A percentile compares a stretch with the other conserved stretches of the same genome.
phyloP scores from a whole-genome alignment of 2,797 vertebrate genomes.

The Etheostoma perlongum region DNA sequence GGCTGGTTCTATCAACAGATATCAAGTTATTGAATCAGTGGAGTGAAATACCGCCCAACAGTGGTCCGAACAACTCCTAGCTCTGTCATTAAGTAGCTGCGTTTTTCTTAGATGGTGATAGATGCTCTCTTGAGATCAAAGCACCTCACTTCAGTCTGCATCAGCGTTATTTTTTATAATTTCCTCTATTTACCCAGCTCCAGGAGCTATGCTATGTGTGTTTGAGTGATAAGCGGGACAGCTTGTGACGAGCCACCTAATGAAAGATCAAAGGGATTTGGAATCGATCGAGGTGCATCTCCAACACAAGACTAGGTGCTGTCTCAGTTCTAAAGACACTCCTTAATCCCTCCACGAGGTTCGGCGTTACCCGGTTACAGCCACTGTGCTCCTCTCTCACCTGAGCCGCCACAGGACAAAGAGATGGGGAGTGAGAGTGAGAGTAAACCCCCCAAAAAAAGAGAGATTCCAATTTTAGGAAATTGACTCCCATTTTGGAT shows the following conservation, averaged over 20 bases:
- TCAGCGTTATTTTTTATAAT: constrained; percentile 32
- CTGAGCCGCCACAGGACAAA: constrained; percentile 54
- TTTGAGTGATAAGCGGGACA: constrained; percentile 50
- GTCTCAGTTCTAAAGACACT: constrained; percentile 51
- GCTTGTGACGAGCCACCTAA: constrained; percentile 67
- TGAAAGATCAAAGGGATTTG: constrained; percentile 72
- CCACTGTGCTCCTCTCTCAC: constrained; percentile 43
- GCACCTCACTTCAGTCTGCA: constrained; percentile 33
- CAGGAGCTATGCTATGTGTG: constrained; percentile 7
- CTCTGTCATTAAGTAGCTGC: constrained; percentile 25
- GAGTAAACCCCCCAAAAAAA: constrained; percentile 29
- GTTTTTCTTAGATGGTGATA: constrained; percentile 32
- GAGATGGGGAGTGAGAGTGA: constrained; percentile 23
- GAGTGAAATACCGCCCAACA: neutral
- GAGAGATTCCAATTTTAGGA: constrained; percentile 75
- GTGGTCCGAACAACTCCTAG: neutral
- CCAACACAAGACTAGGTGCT: constrained; percentile 52
- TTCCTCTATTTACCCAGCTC: constrained; percentile 41
- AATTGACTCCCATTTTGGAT: constrained; percentile 79
- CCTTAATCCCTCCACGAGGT: constrained; percentile 57
- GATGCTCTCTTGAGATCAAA: constrained; percentile 49
- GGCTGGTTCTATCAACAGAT: neutral
- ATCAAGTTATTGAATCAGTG: neutral
- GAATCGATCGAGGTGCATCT: constrained; percentile 60
- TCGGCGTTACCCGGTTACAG: constrained; percentile 29